Base-by-base conservation (phyloP, 2,113 vertebrate species). In the Brachirus orientalis region DNA sequence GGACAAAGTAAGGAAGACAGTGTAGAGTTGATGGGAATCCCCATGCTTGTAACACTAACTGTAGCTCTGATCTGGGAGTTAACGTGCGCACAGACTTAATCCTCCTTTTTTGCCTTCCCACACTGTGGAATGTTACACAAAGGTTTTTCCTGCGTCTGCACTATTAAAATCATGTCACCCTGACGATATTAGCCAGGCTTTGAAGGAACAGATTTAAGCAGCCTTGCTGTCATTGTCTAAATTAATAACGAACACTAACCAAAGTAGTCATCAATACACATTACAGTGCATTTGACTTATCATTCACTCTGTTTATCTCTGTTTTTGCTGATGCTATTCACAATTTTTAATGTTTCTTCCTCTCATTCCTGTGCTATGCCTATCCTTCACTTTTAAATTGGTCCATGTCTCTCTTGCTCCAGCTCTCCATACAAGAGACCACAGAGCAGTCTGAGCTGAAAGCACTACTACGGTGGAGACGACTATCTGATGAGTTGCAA, bases 401-500 rank as follows among this genome's bases (percentile, higher is more conserved):
- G 3, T 66, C 38, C 56, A 22, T 10, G 0, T 78, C 35, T 79
- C 28, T 79, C 40, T 69, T 37, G 33, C 46, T 45, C 12, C 89
- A 98, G 96, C 89, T 98, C 14, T 63, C 92, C 16, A 52, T 47
- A 22, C 44, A 79, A 14, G 93, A 95, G 78, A 87, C 89, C 19
- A 83, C 77, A 78, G 93, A 92, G 16, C 95, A 95, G 48, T 93
- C 86, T 63, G 90, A 96, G 63, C 85, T 99, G 82, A 96, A 94
- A 85, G 95, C 95, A 9, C 87, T 95, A 67, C 90, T 99, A 77
- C 92, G 93, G 63, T 98, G 95, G 96, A 93, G 59, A 46, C 82
- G 95, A 69, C 95, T 98, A 60, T 93, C 81, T 69, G 96, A 98
- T 9, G 97, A 99, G 82, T 63, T 95, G n/a, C 94, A 88, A 80